Conservation (phyloP, 2,113 vertebrate genomes). For the Lophotis ruficrista region DNA sequence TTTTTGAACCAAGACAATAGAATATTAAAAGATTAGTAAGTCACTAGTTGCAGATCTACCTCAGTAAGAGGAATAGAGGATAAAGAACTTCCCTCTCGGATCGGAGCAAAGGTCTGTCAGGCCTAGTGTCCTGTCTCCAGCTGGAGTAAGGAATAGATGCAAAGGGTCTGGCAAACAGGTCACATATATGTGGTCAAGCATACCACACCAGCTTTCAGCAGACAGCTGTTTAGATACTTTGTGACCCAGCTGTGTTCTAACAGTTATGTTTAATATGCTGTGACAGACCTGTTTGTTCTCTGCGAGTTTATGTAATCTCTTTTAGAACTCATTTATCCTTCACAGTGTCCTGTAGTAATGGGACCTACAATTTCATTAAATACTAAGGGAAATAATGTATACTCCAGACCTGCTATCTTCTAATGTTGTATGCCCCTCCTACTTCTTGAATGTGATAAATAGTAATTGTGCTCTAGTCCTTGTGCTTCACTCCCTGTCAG, state of each 20-base stretch:
- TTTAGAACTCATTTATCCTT: neutral
- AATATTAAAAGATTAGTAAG: neutral
- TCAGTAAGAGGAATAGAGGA: neutral
- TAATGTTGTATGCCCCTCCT: neutral
- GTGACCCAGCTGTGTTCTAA: neutral
- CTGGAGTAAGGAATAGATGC: neutral
- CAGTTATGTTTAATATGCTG: neutral
- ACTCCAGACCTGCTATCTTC: neutral
- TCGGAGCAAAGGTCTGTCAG: neutral
- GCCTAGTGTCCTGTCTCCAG: neutral
- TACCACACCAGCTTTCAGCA: neutral
- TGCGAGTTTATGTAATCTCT: neutral
- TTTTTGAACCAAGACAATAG: neutral
- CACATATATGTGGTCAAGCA: neutral
- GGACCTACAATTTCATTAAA: neutral
- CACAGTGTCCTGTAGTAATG: slow-evolving; percentile 14
- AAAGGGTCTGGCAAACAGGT: neutral
- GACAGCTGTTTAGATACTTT: neutral
- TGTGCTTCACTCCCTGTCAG: neutral
- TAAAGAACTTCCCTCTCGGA: neutral
- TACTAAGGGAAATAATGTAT: neutral
- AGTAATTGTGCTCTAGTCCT: neutral
- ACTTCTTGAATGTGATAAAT: neutral
- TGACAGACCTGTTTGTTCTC: neutral
- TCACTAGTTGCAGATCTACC: neutral